Base-by-base conservation (phyloP, 2,888 invertebrate genomes). In the Heterodera filipjevi region DNA sequence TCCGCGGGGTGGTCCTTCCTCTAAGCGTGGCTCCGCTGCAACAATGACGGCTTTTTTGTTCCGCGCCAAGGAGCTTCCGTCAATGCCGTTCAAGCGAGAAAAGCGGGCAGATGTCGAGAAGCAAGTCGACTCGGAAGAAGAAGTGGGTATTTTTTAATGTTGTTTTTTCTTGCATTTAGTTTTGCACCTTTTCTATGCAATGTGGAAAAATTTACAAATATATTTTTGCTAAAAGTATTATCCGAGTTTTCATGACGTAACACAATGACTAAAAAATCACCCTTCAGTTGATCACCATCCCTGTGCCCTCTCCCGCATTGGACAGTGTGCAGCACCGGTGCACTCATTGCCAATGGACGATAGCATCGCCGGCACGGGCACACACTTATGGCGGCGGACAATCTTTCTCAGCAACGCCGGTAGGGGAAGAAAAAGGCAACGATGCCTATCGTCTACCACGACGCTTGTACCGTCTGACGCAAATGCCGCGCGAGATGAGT, bases 1-100 rank as follows among this genome's bases (percentile, higher is more conserved):
- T 27, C 30, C 33, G 2, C 30, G 44, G 12, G 66, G 49, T 30
- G 66, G 6, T 3, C 30, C 39, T 6, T 39, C 39, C 8, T 39
- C 30, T 66, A 59, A 32, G 75, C 46, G 30, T 35, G 22, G 44
- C 49, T 75, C 75, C 44, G 22, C 44, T 10, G 33, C 66, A 22
- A 32, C 46, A 32, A 22, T 75, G 66, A 22, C 53, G 19, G 46
- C 35, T n/a, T 66, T 59, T 59, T n/a, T 75, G 66, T 46, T 46
- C 30, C 75, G 32, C 44, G 33, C 68, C 44, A 75, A 75, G 22
- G 75, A 75, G 32, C 66, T 75, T 66, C 64, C 66, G 19, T 49
- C 46, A 32, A 30, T 32, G 46, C 35, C 75, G 5, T 75, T 75
- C 68, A 49, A 75, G 33, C 46, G 64, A 64, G 75, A 59, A 8